phyloP scores from a whole-genome alignment of 2,888 invertebrate species.

The Daptonema setosum region DNA sequence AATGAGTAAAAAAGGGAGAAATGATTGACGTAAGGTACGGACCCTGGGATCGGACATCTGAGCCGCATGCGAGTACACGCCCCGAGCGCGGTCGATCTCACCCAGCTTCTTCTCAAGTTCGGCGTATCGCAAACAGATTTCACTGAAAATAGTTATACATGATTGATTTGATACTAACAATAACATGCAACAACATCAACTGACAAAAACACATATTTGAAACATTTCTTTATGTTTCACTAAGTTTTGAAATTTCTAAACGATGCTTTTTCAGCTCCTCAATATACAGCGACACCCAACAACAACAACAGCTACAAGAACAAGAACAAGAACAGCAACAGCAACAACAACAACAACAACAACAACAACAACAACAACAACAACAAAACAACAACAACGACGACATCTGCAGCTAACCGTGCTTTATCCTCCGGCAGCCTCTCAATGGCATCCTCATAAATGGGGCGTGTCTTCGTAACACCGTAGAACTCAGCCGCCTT shows the following conservation, averaged over 20 bases:
- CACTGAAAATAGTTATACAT: constrained; percentile 34
- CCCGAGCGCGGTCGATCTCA: constrained; percentile 86
- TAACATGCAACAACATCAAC: background rate
- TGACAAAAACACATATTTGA: background rate
- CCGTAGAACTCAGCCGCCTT: constrained; percentile 94
- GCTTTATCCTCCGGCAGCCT: constrained; percentile 66
- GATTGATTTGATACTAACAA: constrained; percentile 2
- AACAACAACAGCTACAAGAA: too few species aligned
- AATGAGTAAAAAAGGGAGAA: too few species aligned
- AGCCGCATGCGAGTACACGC: constrained; percentile 89
- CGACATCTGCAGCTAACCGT: constrained; percentile 27
- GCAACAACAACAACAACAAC: too few species aligned
- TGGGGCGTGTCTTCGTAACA: constrained; percentile 78
- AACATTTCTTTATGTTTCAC: too few species aligned
- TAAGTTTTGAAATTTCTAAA: too few species aligned
- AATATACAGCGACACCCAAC: too few species aligned
- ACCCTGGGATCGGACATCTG: constrained; percentile 97
- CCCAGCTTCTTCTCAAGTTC: constrained; percentile 95
- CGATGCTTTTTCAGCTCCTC: too few species aligned
- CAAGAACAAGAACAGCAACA: too few species aligned
- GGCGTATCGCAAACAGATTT: constrained; percentile 86
- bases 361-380: background rate
- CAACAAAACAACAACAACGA: too few species aligned
- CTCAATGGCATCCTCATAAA: constrained; percentile 94
- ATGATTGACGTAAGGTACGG: too few species aligned